Conservation (phyloP, 1,140 invertebrate species). For the Drosophila tsacasi region DNA sequence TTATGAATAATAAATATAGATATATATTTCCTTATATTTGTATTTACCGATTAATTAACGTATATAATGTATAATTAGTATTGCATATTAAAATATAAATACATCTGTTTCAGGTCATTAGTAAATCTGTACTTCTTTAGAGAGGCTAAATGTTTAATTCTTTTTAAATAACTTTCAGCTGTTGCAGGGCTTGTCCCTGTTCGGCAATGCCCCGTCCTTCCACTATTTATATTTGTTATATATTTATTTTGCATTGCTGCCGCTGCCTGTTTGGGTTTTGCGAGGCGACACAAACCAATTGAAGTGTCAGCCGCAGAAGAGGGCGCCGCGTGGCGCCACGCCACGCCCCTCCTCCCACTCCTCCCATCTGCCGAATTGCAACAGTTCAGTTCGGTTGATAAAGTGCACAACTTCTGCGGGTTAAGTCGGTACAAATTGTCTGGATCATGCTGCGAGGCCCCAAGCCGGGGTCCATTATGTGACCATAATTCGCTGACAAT, state of each 20-base stretch:
- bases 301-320: slow-evolving; percentile 74
- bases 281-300: slow-evolving; percentile 74
- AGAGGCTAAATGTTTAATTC: too few species aligned
- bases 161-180: not conserved
- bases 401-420: slow-evolving; percentile 73
- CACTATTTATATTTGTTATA: slow-evolving; percentile 7
- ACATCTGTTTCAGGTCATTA: too few species aligned
- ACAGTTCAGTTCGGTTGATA: slow-evolving; percentile 55
- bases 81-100: too few species aligned
- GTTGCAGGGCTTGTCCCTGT: not conserved
- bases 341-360: slow-evolving; percentile 3
- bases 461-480: slow-evolving; percentile 51
- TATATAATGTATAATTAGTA: too few species aligned
- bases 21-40: not conserved
- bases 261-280: slow-evolving; percentile 30
- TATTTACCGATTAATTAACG: too few species aligned
- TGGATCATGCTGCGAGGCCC: slow-evolving; percentile 40
- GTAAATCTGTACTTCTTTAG: too few species aligned
- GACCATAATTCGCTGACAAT: slow-evolving; percentile 77
- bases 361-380: slow-evolving; percentile 47
- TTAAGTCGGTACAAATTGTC: slow-evolving; percentile 44
- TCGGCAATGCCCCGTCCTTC: not conserved
- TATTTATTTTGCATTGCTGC: slow-evolving; percentile 34
- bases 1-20: too few species aligned
- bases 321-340: slow-evolving; percentile 75